Evolutionary conservation across 1,140 invertebrate genomes (phyloP), one percentile per base, ranked within the genome.

Genomic region (Zaprionus inermis): DNA sequence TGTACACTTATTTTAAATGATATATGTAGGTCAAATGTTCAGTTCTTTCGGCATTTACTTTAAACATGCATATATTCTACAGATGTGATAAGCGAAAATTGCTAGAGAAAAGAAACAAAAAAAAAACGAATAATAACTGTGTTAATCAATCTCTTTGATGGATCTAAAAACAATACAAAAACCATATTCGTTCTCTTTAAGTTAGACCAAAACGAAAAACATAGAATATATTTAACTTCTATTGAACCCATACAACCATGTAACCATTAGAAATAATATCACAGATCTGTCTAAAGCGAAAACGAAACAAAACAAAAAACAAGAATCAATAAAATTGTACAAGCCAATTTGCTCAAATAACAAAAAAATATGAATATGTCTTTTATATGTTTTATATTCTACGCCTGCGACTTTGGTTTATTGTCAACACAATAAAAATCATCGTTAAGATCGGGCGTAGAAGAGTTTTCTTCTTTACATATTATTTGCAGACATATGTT

Each of bases 331-430:
- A 91, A 90, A 91, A 91, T 91, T 91, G 90, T 91, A 91, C 90
- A 91, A 90, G 76, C 90, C 90, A 88, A 90, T 91, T 91, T 91
- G 85, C 90, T 91, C 89, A 78, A 82, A 91, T 90, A 90, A 88
- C 88, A 91, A 90, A 90, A 90, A 76, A 58, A 6, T 10, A 3
- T 9, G n/a, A 9, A 32, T 9, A 56, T 65, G 10, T 38, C 7
- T 56, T 56, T 28, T 18, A 56, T 44, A 2, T 44, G 16, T 3
- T 38, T 36, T 5, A 38, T 52, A 41, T 59, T 28, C n/a, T n/a
- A 16, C 6, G 6, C 52, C 52, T 28, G n/a, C 38, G n/a, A 44
- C n/a, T 44, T 16, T 6, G n/a, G 14, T 9, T 4, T 9, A 16
- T 18, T 7, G n/a, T 41, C n/a, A 41, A 16, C 9, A 16, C 38